Evolutionary conservation across 1,140 invertebrate species (phyloP).

Genomic region (Bombyx mandarina): DNA sequence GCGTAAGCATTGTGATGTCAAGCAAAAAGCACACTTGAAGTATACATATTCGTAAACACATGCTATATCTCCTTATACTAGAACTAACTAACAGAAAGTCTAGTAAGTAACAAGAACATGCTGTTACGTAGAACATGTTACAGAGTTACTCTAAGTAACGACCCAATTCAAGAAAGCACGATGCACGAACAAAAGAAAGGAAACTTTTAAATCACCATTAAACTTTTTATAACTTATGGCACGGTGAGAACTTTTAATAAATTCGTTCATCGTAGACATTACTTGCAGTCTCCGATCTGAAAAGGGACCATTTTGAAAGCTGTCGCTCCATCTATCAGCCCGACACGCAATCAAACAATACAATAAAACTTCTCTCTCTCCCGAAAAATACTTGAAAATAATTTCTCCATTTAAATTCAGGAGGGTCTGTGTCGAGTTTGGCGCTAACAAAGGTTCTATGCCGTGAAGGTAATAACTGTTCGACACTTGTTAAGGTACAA

Average conservation of each 20-base stretch:
- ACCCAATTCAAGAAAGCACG: constrained; percentile 10
- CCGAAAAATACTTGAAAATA: constrained; percentile 70
- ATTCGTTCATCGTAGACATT: constrained; percentile 62
- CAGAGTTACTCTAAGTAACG: not conserved
- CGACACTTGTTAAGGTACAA: not conserved
- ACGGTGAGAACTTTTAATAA: constrained; percentile 64
- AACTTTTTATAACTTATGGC: constrained; percentile 36
- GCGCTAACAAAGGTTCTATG: constrained; percentile 50
- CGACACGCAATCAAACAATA: constrained; percentile 70
- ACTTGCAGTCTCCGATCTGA: constrained; percentile 41
- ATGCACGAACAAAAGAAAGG: not conserved
- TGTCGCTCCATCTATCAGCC: constrained; percentile 63
- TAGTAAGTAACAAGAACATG: no score
- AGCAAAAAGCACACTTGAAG: no score
- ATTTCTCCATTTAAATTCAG: constrained; percentile 69
- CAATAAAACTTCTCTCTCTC: constrained; percentile 64
- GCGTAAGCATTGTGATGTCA: no score
- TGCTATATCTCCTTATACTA: no score
- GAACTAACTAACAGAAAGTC: no score
- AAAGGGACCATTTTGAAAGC: constrained; percentile 55
- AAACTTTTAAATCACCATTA: constrained; percentile 38
- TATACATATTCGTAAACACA: no score
- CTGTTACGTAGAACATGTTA: no score
- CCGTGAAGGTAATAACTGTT: constrained; percentile 42
- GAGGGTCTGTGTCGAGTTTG: constrained; percentile 20